These are phyloP conservation scores for Eupsilia transversa DNA, from an alignment of 2,888 invertebrate genomes.

Conservation along the genomic window DNA sequence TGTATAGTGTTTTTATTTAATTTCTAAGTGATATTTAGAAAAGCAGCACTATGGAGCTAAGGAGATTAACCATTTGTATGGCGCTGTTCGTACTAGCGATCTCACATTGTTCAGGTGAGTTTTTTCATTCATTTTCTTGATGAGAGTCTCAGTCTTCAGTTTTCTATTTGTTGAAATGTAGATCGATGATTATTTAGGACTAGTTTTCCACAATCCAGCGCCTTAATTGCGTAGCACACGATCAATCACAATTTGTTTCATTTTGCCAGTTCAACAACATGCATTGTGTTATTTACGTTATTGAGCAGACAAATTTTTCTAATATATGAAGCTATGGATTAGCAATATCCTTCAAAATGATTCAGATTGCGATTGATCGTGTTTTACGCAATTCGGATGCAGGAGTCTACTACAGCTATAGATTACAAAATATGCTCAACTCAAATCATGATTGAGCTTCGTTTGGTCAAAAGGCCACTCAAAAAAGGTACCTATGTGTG, in stretches of 20 bases:
- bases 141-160: not conserved
- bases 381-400: too few relatives aligned
- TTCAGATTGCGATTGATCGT: too few relatives aligned
- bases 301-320: too few relatives aligned
- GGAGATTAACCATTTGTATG: constrained; percentile 77
- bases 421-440: not conserved
- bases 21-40: constrained; percentile 70
- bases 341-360: too few relatives aligned
- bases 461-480: not conserved
- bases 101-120: constrained; percentile 83
- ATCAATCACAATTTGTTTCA: too few relatives aligned
- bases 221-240: too few relatives aligned
- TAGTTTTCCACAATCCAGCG: not conserved
- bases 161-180: not conserved
- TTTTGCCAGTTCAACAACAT: too few relatives aligned
- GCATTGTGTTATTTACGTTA: too few relatives aligned
- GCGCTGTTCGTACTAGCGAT: constrained; percentile 79
- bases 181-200: not conserved
- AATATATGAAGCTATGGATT: too few relatives aligned
- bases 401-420: not conserved
- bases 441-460: not conserved
- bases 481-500: not conserved
- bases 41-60: constrained; percentile 79
- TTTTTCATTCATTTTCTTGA: constrained; percentile 14
- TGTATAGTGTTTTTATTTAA: constrained; percentile 70